These are phyloP conservation scores for Otolemur crassicaudatus DNA, from an alignment of 2,797 vertebrate species.

Conservation along the genomic window DNA sequence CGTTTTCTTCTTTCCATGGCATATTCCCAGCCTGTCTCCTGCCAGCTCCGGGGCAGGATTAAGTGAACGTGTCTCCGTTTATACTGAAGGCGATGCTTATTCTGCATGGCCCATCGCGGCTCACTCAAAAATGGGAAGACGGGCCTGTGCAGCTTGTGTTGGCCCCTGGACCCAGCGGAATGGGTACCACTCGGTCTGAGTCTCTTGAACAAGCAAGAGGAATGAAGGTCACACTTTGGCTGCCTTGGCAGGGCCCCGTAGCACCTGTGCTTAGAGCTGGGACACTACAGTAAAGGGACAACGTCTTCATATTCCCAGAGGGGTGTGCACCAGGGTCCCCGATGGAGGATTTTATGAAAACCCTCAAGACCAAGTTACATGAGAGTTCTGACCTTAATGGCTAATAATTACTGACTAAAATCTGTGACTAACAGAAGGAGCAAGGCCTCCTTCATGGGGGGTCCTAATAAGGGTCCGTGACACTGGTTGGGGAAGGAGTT, in stretches of 20 bases:
- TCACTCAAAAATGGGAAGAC: neutral
- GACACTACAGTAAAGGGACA: neutral
- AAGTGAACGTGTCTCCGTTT: neutral
- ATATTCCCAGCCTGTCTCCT: constrained; percentile 42
- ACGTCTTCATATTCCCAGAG: neutral
- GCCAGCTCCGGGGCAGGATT: constrained; percentile 45
- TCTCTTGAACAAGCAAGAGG: neutral
- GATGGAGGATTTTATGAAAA: neutral
- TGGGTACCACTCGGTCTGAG: neutral
- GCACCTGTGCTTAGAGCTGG: neutral
- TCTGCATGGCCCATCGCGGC: neutral
- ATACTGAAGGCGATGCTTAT: neutral
- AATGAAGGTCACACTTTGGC: neutral
- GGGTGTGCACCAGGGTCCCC: neutral
- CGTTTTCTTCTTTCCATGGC: constrained; percentile 59
- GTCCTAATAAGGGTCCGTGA: neutral
- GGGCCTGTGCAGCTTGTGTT: accelerated
- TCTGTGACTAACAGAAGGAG: neutral
- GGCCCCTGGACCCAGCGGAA: neutral
- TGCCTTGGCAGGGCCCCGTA: neutral
- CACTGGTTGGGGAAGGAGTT: accelerated
- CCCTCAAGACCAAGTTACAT: neutral
- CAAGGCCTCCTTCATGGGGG: neutral
- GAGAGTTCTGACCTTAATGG: neutral
- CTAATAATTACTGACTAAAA: neutral